Conservation (phyloP, 2,113 vertebrate genomes). For the Lates calcarifer region DNA sequence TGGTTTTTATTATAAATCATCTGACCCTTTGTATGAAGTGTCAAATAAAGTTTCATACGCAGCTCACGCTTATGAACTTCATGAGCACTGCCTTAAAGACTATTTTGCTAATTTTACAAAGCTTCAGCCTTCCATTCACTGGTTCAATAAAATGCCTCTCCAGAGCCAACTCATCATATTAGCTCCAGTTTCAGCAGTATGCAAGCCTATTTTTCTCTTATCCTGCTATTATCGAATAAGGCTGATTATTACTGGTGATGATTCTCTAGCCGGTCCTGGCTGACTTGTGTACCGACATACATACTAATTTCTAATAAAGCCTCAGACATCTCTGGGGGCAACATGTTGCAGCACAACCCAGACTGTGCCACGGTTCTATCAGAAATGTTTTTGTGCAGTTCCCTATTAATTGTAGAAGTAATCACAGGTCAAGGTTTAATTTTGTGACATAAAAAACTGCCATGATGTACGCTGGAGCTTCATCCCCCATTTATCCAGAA, state of each 20-base stretch:
- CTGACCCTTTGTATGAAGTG: conserved; percentile 13
- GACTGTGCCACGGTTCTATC: conserved; percentile 50
- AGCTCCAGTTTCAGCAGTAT: conserved; percentile 66
- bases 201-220: conserved; percentile 79
- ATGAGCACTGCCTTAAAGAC: conserved; percentile 39
- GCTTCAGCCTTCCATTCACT: conserved; percentile 45
- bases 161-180: conserved; percentile 73
- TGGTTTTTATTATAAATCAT: conserved; percentile 37
- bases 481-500: conserved; percentile 67
- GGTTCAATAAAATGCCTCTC: conserved; percentile 65
- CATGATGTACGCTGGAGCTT: conserved; percentile 55
- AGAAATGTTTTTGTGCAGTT: conserved; percentile 69
- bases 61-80: conserved; percentile 23
- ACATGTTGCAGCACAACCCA: conserved; percentile 63
- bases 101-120: conserved; percentile 47
- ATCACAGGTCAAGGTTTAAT: conserved; percentile 79
- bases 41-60: conserved; percentile 47
- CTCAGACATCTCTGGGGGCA: conserved; percentile 72
- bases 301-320: conserved; percentile 80
- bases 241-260: conserved; percentile 77
- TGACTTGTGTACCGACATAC: conserved; percentile 69
- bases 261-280: conserved; percentile 69
- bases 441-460: conserved; percentile 76
- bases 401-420: conserved; percentile 74
- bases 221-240: conserved; percentile 78